A percentile compares a stretch with the other conserved stretches of the same genome.
phyloP scores from a whole-genome alignment of 2,888 invertebrate species.

The Abrostola triplasia region DNA sequence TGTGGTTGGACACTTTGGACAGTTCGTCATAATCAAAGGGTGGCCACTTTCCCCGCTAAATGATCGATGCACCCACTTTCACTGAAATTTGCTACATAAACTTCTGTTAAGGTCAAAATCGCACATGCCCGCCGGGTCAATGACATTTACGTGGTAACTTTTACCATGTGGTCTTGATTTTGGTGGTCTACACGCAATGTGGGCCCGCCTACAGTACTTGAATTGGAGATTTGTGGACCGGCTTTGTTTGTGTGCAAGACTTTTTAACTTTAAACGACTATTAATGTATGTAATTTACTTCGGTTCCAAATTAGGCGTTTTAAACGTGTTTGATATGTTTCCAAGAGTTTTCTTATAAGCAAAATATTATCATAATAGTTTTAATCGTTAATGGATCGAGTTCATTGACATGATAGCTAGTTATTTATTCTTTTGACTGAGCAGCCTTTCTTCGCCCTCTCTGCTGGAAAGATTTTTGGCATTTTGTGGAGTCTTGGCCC shows the following conservation, averaged over 20 bases:
- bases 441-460: no score
- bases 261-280: slow-evolving; percentile 1
- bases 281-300: neutral
- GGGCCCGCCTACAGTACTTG: slow-evolving; percentile 7
- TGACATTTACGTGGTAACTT: slow-evolving; percentile 67
- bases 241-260: neutral
- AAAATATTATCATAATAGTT: no score
- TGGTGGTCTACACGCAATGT: slow-evolving; percentile 28
- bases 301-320: no score
- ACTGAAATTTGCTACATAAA: slow-evolving; percentile 66
- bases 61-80: slow-evolving; percentile 72
- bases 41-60: slow-evolving; percentile 65
- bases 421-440: no score
- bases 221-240: neutral
- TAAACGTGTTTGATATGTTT: no score
- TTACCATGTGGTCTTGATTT: slow-evolving; percentile 60
- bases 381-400: neutral
- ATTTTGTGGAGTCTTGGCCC: no score
- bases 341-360: no score
- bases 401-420: slow-evolving; percentile 15
- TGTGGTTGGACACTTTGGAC: neutral
- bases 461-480: no score
- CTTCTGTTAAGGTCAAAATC: slow-evolving; percentile 64
- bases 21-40: slow-evolving; percentile 57
- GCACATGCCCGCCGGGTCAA: slow-evolving; percentile 54